Evolutionary conservation across 2,113 vertebrate species (phyloP), one percentile per base, ranked within the genome.

Genomic region (Desmodus rotundus): DNA sequence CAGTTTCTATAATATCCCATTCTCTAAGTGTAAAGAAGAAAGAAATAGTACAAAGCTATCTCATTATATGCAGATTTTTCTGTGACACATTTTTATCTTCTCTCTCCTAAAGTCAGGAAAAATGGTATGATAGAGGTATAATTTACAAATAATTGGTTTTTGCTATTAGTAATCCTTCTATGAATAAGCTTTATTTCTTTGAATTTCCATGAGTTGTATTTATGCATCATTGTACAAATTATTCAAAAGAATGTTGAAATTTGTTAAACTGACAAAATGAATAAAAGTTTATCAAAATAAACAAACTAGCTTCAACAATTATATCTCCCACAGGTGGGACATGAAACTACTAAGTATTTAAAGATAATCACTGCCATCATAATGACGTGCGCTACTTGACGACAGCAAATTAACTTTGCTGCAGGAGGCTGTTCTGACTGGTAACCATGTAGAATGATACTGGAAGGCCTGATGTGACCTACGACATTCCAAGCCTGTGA

Each of bases 1-100:
- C 91, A 2, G 98, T 98, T 96, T 99, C 99, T 95, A 98, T 98
- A 91, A 95, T 92, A 47, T 94, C 97, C 73, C 98, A 98, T 92
- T 86, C 97, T 78, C 99, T 99, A 81, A 38, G 87, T 96, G 2
- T 86, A 96, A 91, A 94, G 47, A 88, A 94, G 43, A 89, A 89
- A 83, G 58, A 89, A 70, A 68, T 41, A 94, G 67, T 47, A 87
- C 73, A 63, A 83, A n/a, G 50, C 72, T 83, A 88, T 78, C 26
- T 85, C 58, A 87, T 63, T 78, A 90, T 31, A 15, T 83, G 43
- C 36, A 87, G 63, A 80, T 38, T 36, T 45, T 78, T 70, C 76
- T 93, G 10, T 47, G 68, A 47, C 31, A 56, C 33, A 91, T 41
- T 63, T 85, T 74, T 92, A 85, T 74, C 91, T 94, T 91, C 47